A percentile compares a stretch with the other conserved stretches of the same genome.
Evolutionary conservation across 2,797 vertebrate species (phyloP).

Genomic region (Aotus griseimembra): DNA sequence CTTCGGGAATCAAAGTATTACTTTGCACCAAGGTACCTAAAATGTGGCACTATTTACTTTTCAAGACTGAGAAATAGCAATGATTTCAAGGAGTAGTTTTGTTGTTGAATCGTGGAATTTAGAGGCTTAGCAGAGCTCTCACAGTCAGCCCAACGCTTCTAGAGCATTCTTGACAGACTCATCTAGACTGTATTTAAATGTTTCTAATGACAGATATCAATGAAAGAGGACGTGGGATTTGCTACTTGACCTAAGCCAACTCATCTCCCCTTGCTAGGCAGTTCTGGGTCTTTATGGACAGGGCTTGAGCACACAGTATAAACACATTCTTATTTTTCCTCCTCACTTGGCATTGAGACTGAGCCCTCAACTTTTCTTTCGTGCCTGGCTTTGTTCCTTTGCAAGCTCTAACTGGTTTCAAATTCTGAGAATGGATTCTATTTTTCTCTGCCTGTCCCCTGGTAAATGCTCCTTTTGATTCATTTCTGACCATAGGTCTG

Average conservation of each 20-base stretch:
- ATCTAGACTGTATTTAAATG: background rate
- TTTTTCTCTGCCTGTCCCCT: background rate
- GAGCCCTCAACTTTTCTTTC: too few species aligned
- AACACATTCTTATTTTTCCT: background rate
- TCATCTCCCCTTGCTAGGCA: background rate
- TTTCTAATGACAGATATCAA: background rate
- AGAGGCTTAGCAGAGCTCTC: background rate
- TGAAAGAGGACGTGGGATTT: background rate
- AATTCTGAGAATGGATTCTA: background rate
- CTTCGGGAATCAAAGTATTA: background rate
- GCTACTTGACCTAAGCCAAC: background rate
- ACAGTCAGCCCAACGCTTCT: background rate
- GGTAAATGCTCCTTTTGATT: background rate
- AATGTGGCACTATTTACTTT: background rate
- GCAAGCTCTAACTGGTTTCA: background rate
- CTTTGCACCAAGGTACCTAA: background rate
- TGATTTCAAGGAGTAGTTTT: background rate
- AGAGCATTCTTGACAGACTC: background rate
- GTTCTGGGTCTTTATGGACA: background rate
- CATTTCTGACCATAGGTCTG: background rate
- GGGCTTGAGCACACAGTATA: background rate
- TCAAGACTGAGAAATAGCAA: background rate
- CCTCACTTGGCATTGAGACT: fast-evolving
- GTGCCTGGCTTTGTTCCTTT: background rate
- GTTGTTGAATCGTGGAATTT: background rate